Evolutionary conservation across 2,113 vertebrate species (phyloP).

Genomic region (Tautogolabrus adspersus): DNA sequence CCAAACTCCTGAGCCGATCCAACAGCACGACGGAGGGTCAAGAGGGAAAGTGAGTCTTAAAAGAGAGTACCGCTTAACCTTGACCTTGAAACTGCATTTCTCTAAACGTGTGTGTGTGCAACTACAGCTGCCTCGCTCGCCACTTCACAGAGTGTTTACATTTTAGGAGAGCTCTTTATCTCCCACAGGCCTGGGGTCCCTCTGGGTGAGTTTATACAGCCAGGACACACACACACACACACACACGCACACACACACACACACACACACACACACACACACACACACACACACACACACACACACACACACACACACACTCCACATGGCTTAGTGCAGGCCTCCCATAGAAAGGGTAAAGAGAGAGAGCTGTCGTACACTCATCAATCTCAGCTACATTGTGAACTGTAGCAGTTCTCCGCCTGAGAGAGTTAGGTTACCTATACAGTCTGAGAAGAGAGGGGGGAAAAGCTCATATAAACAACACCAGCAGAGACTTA

Average conservation of each 20-base stretch:
- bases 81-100: constrained; percentile 81
- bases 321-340: constrained; percentile 28
- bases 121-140: constrained; percentile 79
- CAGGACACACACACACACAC: constrained; percentile 35
- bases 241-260: constrained; percentile 56
- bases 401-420: constrained; percentile 65
- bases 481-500: constrained; percentile 47
- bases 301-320: constrained; percentile 55
- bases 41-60: constrained; percentile 83
- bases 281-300: constrained; percentile 27
- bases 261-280: constrained; percentile 27
- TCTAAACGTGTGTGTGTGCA: constrained; percentile 77
- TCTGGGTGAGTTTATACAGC: constrained; percentile 83
- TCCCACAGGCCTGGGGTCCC: constrained; percentile 78
- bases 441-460: constrained; percentile 41
- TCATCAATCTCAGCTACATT: constrained; percentile 79
- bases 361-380: constrained; percentile 81
- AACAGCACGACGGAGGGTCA: constrained; percentile 70
- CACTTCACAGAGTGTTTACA: constrained; percentile 88
- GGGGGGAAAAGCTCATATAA: constrained; percentile 47
- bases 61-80: constrained; percentile 84
- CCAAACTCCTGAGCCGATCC: constrained; percentile 51
- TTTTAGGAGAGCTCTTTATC: constrained; percentile 86
- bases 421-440: constrained; percentile 70
- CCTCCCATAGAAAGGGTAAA: constrained; percentile 71